Evolutionary conservation across 2,797 vertebrate genomes (phyloP).

Genomic region (Danio tinwini): DNA sequence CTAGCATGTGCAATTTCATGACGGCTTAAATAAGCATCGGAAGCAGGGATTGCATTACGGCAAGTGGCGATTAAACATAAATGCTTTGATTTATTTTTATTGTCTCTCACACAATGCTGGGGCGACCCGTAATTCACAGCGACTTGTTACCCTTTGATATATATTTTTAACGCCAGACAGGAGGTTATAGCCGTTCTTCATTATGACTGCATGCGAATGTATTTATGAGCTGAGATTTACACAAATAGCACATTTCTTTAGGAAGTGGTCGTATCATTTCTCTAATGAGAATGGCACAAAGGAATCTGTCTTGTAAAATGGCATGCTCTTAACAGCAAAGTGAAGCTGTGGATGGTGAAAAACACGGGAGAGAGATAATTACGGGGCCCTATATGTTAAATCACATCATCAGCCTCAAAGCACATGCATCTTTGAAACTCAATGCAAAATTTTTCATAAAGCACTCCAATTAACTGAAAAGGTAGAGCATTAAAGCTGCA

Average conservation of each 20-base stretch:
- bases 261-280: constrained; percentile 64
- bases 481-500: not conserved
- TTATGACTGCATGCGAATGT: constrained; percentile 41
- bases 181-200: constrained; percentile 48
- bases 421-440: constrained; percentile 1
- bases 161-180: constrained; percentile 44
- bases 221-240: constrained; percentile 64
- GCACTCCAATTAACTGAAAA: constrained; percentile 11
- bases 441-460: constrained; percentile 33
- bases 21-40: constrained; percentile 53
- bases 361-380: constrained; percentile 18
- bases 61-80: constrained; percentile 64
- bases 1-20: constrained; percentile 35
- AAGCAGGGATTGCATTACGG: constrained; percentile 37
- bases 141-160: constrained; percentile 54
- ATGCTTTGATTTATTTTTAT: constrained; percentile 77
- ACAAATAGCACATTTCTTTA: constrained; percentile 63
- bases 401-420: constrained; percentile 14
- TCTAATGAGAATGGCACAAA: constrained; percentile 58
- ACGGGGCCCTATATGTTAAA: constrained; percentile 3
- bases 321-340: constrained; percentile 58
- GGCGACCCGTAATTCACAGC: constrained; percentile 72
- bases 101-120: constrained; percentile 75
- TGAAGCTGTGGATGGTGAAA: constrained; percentile 17
- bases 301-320: constrained; percentile 63